Percentiles rank a stretch among this genome's conserved stretches.
phyloP scores from a whole-genome alignment of 2,113 vertebrate species.

The Verasper variegatus region DNA sequence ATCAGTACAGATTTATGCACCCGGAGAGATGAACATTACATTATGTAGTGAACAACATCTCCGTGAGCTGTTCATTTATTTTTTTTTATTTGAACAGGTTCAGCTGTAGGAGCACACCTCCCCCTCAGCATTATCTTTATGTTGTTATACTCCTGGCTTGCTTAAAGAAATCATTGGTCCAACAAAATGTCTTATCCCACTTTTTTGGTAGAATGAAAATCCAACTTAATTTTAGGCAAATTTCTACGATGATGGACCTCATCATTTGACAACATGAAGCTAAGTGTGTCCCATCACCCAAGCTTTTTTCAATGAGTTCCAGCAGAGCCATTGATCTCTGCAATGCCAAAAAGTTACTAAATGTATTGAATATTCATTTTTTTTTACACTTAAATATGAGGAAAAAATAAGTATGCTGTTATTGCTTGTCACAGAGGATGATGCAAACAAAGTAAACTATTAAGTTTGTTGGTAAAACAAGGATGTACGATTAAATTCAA shows the following conservation, averaged over 20 bases:
- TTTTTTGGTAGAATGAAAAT: not conserved
- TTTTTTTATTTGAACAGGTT: not conserved
- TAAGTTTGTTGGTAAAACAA: conserved; percentile 6
- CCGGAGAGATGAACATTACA: not conserved
- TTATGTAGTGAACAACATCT: conserved; percentile 2
- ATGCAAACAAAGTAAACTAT: conserved; percentile 9
- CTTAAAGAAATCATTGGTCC: not conserved
- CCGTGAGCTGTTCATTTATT: not conserved
- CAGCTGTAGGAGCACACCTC: not conserved
- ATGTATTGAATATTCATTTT: conserved; percentile 9
- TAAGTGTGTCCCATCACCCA: not conserved
- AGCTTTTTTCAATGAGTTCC: conserved; percentile 2
- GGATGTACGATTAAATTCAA: not conserved
- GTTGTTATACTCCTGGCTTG: not conserved
- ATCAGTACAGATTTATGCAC: conserved; percentile 15
- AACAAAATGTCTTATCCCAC: not conserved
- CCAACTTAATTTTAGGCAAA: not conserved
- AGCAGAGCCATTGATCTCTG: not conserved
- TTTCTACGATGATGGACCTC: not conserved
- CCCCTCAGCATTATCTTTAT: not conserved
- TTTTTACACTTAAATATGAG: conserved; percentile 9
- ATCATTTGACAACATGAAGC: not conserved
- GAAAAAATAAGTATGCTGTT: not conserved
- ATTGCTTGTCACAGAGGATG: not conserved
- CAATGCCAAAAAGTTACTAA: conserved; percentile 5